phyloP scores from a whole-genome alignment of 1,140 invertebrate species.

The Acyrthosiphon pisum region DNA sequence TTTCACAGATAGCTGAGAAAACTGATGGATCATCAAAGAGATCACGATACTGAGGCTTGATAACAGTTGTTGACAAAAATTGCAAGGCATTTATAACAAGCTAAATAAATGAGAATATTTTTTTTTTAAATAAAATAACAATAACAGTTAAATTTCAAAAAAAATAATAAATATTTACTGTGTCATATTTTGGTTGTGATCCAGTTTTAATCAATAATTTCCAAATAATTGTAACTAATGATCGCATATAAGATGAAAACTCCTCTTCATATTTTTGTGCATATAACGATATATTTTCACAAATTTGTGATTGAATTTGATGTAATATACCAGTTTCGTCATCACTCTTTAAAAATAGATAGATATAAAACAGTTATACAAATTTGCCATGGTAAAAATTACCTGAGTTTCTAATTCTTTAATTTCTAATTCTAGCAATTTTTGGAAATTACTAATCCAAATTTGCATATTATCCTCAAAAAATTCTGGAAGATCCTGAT shows the following conservation, averaged over 20 bases:
- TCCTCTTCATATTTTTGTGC: slow-evolving; percentile 98
- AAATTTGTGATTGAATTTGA: slow-evolving; percentile 92
- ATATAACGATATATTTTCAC: slow-evolving; percentile 93
- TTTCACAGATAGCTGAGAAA: slow-evolving; percentile 92
- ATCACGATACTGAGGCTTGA: slow-evolving; percentile 83
- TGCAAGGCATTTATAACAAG: slow-evolving; percentile 94
- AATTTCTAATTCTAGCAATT: slow-evolving; percentile 79
- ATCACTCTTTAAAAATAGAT: slow-evolving; percentile 70
- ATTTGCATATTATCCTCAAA: slow-evolving; percentile 96
- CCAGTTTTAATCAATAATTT: slow-evolving; percentile 84
- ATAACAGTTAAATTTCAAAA: not conserved
- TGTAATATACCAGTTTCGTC: slow-evolving; percentile 91
- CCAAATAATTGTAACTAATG: slow-evolving; percentile 94
- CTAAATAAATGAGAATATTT: slow-evolving; percentile 66
- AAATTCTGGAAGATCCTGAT: slow-evolving; percentile 92
- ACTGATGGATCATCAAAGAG: slow-evolving; percentile 89
- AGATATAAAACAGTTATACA: not conserved
- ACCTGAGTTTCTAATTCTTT: slow-evolving; percentile 74
- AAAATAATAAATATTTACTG: slow-evolving; percentile 68
- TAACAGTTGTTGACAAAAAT: slow-evolving; percentile 93
- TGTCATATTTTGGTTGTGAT: slow-evolving; percentile 88
- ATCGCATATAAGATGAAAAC: slow-evolving; percentile 84
- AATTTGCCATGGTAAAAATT: slow-evolving; percentile 61
- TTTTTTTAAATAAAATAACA: not conserved
- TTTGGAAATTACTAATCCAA: slow-evolving; percentile 93